These are phyloP conservation scores for Bursaphelenchus mucronatus DNA, from an alignment of 1,140 invertebrate genomes.

Conservation along the genomic window DNA sequence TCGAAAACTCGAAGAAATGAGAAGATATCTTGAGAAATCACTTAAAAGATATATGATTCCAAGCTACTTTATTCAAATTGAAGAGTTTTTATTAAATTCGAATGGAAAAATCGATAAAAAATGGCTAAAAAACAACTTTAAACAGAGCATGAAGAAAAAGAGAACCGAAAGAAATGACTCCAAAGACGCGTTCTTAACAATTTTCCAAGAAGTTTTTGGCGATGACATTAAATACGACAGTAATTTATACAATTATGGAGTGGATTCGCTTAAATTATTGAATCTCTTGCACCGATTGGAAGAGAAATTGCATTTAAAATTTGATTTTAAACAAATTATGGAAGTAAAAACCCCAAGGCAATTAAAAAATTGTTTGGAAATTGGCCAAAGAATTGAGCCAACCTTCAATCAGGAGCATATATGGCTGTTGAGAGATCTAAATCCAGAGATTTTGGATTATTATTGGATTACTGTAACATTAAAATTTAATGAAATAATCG, in stretches of 20 bases:
- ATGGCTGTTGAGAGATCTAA: constrained; percentile 20
- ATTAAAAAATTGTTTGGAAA: not conserved
- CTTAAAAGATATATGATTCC: constrained; percentile 23
- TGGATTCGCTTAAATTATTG: constrained; percentile 28
- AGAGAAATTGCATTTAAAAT: constrained; percentile 10
- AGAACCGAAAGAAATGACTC: not conserved
- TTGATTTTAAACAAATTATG: not conserved
- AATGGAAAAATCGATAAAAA: constrained; percentile 33
- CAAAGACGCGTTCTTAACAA: not conserved
- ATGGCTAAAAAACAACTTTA: constrained; percentile 18
- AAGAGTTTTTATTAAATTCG: constrained; percentile 30
- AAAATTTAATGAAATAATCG: constrained; percentile 19
- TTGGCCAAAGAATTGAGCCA: not conserved
- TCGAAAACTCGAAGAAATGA: no score
- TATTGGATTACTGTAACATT: constrained; percentile 11
- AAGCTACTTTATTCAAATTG: constrained; percentile 3
- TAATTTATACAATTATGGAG: constrained; percentile 25
- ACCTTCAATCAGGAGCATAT: constrained; percentile 28
- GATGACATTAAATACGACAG: not conserved
- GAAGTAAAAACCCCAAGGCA: not conserved
- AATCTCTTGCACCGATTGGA: constrained; percentile 11
- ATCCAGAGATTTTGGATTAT: constrained; percentile 3
- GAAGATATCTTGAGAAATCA: constrained; percentile 5
- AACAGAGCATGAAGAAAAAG: constrained; percentile 2
- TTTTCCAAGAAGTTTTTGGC: constrained; percentile 3